Evolutionary conservation across 2,888 invertebrate genomes (phyloP).

Genomic region (Leptopilina drosophilae): DNA sequence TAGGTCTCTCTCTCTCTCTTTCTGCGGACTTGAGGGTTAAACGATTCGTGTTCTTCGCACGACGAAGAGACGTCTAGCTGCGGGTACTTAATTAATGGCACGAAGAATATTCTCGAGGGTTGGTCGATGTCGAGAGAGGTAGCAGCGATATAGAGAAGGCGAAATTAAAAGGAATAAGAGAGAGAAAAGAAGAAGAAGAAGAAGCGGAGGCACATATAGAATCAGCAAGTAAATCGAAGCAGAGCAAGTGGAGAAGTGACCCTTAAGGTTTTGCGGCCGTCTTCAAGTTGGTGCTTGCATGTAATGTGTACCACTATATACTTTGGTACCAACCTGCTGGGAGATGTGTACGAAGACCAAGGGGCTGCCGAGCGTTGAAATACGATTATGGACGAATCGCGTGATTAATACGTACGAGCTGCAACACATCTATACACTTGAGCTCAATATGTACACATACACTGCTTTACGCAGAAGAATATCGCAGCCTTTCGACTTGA

Average conservation of each 20-base stretch:
- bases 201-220: slow-evolving; percentile 41
- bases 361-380: slow-evolving; percentile 62
- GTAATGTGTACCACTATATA: slow-evolving; percentile 6
- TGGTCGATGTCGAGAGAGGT: slow-evolving; percentile 44
- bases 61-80: slow-evolving; percentile 41
- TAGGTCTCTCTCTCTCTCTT: background rate
- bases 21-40: slow-evolving; percentile 41
- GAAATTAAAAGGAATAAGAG: slow-evolving; percentile 38
- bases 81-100: slow-evolving; percentile 48
- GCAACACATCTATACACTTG: background rate
- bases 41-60: slow-evolving; percentile 47
- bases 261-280: slow-evolving; percentile 30
- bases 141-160: slow-evolving; percentile 35
- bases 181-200: background rate
- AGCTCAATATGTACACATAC: background rate
- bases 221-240: slow-evolving; percentile 38
- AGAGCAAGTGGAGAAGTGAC: slow-evolving; percentile 7
- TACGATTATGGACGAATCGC: slow-evolving; percentile 72
- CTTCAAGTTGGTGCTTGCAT: slow-evolving; percentile 32
- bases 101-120: slow-evolving; percentile 44
- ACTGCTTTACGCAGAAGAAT: background rate
- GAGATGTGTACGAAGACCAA: slow-evolving; percentile 42
- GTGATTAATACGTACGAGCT: slow-evolving; percentile 71
- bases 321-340: slow-evolving; percentile 41
- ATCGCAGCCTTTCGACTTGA: slow-evolving; percentile 31